A percentile compares a stretch with the other conserved stretches of the same genome.
Evolutionary conservation across 2,888 invertebrate genomes (phyloP).

Genomic region (Drosophila subsilvestris): DNA sequence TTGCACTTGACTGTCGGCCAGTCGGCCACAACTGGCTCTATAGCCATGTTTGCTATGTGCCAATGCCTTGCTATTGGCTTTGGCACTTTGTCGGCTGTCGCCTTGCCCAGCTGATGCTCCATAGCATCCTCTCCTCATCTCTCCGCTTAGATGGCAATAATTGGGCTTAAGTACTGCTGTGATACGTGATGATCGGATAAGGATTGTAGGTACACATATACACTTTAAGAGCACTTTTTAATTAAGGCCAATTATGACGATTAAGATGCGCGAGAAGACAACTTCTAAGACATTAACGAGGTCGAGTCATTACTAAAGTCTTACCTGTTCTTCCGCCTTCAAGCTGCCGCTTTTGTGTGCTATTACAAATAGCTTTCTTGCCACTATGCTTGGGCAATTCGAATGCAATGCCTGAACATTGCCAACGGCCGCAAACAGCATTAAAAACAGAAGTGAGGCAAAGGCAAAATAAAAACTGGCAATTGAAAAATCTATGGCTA

Average conservation of each 20-base stretch:
- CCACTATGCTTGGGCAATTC: constrained; percentile 58
- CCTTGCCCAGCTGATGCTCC: constrained; percentile 11
- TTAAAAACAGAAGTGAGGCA: constrained; percentile 56
- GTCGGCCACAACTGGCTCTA: constrained; percentile 38
- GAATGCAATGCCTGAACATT: constrained; percentile 45
- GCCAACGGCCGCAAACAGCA: constrained; percentile 37
- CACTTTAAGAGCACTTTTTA: constrained; percentile 7
- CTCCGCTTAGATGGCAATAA: constrained; percentile 8
- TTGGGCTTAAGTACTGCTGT: constrained; percentile 9
- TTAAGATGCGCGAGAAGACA: background rate
- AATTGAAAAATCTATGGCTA: constrained; percentile 68
- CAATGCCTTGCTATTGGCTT: constrained; percentile 48
- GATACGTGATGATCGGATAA: constrained; percentile 31
- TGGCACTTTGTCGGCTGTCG: constrained; percentile 2
- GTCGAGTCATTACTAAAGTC: constrained; percentile 10
- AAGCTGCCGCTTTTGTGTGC: background rate
- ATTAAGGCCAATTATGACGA: constrained; percentile 1
- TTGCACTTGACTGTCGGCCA: constrained; percentile 65
- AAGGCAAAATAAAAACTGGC: constrained; percentile 54
- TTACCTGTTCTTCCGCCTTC: background rate
- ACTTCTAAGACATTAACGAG: background rate
- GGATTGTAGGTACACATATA: constrained; percentile 9
- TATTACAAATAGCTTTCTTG: constrained; percentile 4
- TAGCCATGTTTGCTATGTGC: constrained; percentile 47
- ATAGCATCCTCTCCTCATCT: background rate